These are phyloP conservation scores for Lutra lutra DNA, from an alignment of 2,797 vertebrate genomes.

Conservation along the genomic window DNA sequence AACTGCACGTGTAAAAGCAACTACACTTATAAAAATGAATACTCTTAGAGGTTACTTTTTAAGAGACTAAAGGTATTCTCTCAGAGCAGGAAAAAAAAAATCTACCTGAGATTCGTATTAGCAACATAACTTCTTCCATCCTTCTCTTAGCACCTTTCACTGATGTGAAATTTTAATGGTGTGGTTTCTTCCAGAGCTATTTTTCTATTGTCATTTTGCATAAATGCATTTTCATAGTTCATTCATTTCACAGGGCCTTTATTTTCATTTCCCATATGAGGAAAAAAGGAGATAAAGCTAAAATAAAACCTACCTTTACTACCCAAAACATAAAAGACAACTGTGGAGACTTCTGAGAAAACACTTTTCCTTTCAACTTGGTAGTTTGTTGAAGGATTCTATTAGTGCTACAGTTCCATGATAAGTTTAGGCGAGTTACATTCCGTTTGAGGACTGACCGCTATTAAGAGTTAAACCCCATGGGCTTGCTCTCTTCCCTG, in stretches of 20 bases:
- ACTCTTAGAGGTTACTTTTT: neutral
- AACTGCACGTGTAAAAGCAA: neutral
- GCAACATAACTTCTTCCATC: neutral
- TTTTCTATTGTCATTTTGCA: conserved; percentile 76
- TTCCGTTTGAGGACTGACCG: conserved; percentile 54
- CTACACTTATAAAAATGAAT: neutral
- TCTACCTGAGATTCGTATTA: neutral
- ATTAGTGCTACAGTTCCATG: conserved; percentile 59
- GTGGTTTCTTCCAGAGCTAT: conserved; percentile 54
- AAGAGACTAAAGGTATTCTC: neutral
- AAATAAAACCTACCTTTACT: conserved; percentile 59
- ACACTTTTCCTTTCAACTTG: conserved; percentile 61
- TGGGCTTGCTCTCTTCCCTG: conserved; percentile 44
- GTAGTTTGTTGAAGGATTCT: conserved; percentile 70
- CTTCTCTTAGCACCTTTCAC: conserved; percentile 19
- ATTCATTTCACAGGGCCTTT: conserved; percentile 73
- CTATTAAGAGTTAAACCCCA: neutral
- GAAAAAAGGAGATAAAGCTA: conserved; percentile 53
- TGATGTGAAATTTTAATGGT: conserved; percentile 54
- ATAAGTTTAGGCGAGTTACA: conserved; percentile 70
- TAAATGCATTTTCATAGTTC: conserved; percentile 73
- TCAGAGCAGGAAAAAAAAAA: neutral
- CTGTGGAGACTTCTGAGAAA: conserved; percentile 55
- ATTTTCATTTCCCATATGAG: conserved; percentile 64
- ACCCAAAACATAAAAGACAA: conserved; percentile 64